Evolutionary conservation across 2,113 vertebrate genomes (phyloP).

Genomic region (Psilopogon haemacephalus): DNA sequence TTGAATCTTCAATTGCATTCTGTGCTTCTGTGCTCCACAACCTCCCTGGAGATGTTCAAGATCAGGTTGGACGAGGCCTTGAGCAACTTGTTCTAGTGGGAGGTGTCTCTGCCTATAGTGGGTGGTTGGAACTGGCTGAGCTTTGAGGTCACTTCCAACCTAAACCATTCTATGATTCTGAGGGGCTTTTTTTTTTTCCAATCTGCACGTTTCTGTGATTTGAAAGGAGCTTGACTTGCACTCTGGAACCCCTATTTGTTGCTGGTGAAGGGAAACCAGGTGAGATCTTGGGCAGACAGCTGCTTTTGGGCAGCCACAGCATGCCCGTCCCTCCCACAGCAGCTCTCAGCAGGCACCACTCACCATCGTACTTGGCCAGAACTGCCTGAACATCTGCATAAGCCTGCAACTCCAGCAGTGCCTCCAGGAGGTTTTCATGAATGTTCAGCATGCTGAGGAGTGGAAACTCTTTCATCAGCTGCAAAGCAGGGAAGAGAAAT

Average conservation of each 20-base stretch:
- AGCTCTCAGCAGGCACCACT: slow-evolving; percentile 1
- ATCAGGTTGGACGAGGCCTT: too few species aligned
- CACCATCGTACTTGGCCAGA: slow-evolving; percentile 97
- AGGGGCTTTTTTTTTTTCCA: too few species aligned
- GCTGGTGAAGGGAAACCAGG: background rate
- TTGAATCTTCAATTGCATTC: too few species aligned
- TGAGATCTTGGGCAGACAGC: background rate
- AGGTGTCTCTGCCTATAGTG: too few species aligned
- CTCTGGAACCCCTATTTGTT: background rate
- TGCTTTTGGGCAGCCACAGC: background rate
- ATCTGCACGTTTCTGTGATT: too few species aligned
- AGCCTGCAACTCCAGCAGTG: slow-evolving; percentile 95
- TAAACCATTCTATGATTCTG: too few species aligned
- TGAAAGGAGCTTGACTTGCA: background rate
- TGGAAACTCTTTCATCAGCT: slow-evolving; percentile 99
- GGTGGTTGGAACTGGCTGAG: too few species aligned
- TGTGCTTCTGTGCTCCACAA: too few species aligned
- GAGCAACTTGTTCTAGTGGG: too few species aligned
- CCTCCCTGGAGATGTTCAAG: too few species aligned
- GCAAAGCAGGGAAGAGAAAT: slow-evolving; percentile 44
- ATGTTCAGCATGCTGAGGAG: slow-evolving; percentile 98
- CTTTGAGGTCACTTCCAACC: too few species aligned
- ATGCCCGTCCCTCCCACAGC: accelerated
- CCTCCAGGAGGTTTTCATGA: slow-evolving; percentile 97
- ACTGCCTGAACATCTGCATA: slow-evolving; percentile 99